Conservation (phyloP, 2,797 vertebrate species). For the Chrysocyon brachyurus region DNA sequence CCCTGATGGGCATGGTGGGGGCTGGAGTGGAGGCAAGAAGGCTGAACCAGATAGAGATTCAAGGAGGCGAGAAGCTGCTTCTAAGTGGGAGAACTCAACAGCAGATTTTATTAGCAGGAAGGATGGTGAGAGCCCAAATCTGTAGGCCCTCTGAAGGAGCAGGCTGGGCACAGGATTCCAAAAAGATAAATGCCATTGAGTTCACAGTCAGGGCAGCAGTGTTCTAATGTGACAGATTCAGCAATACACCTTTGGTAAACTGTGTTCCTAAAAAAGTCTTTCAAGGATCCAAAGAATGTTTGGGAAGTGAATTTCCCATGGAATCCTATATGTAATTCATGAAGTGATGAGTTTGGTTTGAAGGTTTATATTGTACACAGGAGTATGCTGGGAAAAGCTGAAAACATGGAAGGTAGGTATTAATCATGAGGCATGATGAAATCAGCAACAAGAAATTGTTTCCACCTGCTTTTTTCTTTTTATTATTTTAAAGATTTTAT, state of each 20-base stretch:
- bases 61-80: not conserved
- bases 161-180: not conserved
- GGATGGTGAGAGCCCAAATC: not conserved
- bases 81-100: not conserved
- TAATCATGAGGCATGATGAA: not conserved
- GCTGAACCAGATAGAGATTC: not conserved
- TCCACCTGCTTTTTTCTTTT: not conserved
- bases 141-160: not conserved
- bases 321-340: not conserved
- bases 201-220: not conserved
- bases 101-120: not conserved
- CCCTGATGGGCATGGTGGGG: no score
- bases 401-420: not conserved
- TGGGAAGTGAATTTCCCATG: not conserved
- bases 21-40: no score
- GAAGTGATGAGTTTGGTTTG: not conserved
- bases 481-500: no score
- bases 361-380: not conserved
- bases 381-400: not conserved
- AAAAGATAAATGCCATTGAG: not conserved
- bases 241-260: not conserved
- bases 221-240: not conserved
- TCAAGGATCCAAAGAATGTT: not conserved
- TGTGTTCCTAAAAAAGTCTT: not conserved
- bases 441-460: conserved; percentile 24